Evolutionary conservation across 2,113 vertebrate species (phyloP).

Genomic region (Dasypus novemcinctus): DNA sequence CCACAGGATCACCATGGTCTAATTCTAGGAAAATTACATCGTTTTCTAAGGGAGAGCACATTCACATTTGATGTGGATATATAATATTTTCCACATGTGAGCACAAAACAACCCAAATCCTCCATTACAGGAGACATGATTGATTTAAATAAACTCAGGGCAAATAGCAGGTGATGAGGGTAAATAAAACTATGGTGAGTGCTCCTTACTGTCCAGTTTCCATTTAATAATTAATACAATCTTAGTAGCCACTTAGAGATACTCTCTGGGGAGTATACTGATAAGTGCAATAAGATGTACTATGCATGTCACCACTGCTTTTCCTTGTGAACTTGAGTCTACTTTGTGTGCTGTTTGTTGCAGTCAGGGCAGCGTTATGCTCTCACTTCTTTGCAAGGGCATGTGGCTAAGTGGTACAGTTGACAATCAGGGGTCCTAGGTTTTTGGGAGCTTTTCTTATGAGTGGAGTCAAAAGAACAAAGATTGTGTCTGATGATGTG

Average conservation of each 20-base stretch:
- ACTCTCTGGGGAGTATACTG: neutral
- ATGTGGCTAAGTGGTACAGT: neutral
- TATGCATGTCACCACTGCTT: neutral
- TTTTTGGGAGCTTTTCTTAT: neutral
- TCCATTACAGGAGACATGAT: neutral
- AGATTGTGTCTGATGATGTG: neutral
- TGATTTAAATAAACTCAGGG: neutral
- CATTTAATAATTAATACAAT: slow-evolving; percentile 16
- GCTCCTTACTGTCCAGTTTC: neutral
- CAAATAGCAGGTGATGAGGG: slow-evolving; percentile 26
- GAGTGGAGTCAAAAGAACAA: neutral
- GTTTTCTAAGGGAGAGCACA: slow-evolving; percentile 34
- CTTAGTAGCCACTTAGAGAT: slow-evolving; percentile 40
- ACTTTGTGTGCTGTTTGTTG: neutral
- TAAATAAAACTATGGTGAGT: neutral
- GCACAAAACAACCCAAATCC: slow-evolving; percentile 9
- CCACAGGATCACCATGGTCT: neutral
- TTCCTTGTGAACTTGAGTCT: neutral
- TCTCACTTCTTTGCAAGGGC: neutral
- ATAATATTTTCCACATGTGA: slow-evolving; percentile 61
- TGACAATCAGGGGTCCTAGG: neutral
- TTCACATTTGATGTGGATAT: slow-evolving; percentile 58
- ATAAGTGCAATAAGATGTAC: neutral
- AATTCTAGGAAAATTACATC: slow-evolving; percentile 27
- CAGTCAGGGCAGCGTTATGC: neutral